Evolutionary conservation across 2,888 invertebrate genomes (phyloP).

Genomic region (Cephus nigrinus): DNA sequence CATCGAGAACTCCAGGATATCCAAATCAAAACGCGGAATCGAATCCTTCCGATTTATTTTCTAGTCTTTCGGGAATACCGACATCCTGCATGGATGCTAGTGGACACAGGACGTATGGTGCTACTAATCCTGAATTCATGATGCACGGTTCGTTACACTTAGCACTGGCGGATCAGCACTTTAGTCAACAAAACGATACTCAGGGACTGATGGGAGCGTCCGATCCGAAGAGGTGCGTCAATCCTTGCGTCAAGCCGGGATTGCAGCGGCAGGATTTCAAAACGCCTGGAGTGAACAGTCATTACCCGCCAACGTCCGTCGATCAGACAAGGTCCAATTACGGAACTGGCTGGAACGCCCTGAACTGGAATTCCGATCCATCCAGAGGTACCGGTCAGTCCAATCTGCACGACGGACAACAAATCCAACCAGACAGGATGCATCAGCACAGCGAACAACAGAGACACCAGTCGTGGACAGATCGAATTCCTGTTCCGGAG

Average conservation of each 20-base stretch:
- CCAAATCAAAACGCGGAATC: conserved; percentile 19
- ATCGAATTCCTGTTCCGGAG: conserved; percentile 28
- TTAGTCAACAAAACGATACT: conserved; percentile 22
- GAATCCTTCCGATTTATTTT: conserved; percentile 24
- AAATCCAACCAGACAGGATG: conserved; percentile 15
- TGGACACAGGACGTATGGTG: conserved; percentile 24
- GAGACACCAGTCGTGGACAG: conserved; percentile 25
- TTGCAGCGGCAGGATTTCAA: conserved; percentile 40
- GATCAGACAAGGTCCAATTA: conserved; percentile 37
- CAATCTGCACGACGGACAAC: conserved; percentile 25
- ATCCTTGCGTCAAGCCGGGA: conserved; percentile 18
- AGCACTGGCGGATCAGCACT: conserved; percentile 22
- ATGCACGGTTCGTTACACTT: conserved; percentile 22
- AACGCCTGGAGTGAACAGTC: conserved; percentile 26
- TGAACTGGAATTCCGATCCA: conserved; percentile 43
- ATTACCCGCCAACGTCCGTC: conserved; percentile 33
- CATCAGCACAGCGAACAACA: conserved; percentile 34
- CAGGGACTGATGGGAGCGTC: conserved; percentile 27
- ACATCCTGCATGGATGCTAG: conserved; percentile 24
- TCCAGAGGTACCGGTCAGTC: conserved; percentile 31
- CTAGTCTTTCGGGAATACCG: conserved; percentile 21
- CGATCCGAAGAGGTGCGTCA: conserved; percentile 35
- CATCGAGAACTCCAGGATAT: conserved; percentile 29
- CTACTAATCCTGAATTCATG: conserved; percentile 25
- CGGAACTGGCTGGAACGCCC: conserved; percentile 43